A percentile compares a stretch with the other conserved stretches of the same genome.
These are phyloP conservation scores for Zophobas atratus DNA, from an alignment of 1,140 invertebrate genomes.

Conservation along the genomic window DNA sequence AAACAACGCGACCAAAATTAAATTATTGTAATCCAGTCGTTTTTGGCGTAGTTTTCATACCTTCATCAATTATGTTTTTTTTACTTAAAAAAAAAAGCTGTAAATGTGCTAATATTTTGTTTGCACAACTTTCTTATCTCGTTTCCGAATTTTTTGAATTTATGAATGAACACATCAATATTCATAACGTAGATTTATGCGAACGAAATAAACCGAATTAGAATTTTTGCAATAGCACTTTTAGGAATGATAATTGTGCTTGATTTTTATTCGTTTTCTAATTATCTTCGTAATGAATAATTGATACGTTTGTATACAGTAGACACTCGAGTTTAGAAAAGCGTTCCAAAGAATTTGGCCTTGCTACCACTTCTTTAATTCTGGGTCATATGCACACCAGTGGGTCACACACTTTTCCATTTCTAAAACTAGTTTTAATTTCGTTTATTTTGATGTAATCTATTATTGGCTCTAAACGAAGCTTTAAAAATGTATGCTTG, in stretches of 20 bases:
- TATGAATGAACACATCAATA: conserved; percentile 11
- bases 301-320: conserved; percentile 14
- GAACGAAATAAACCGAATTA: too few relatives aligned
- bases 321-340: conserved; percentile 9
- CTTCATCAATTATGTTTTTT: too few relatives aligned
- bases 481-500: too few relatives aligned
- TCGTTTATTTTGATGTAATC: conserved; percentile 40
- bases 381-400: conserved; percentile 57
- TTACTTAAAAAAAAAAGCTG: background rate
- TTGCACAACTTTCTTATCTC: conserved; percentile 10
- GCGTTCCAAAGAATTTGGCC: conserved; percentile 56
- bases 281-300: background rate
- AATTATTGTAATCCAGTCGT: background rate
- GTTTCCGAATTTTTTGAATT: background rate
- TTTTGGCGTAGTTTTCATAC: too few relatives aligned
- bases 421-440: conserved; percentile 59
- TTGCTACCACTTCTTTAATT: conserved; percentile 54
- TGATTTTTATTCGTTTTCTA: conserved; percentile 3
- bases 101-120: background rate
- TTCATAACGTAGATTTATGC: too few relatives aligned
- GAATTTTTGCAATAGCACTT: too few relatives aligned
- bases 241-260: too few relatives aligned
- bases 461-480: background rate
- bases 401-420: conserved; percentile 63
- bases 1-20: conserved; percentile 17